These are phyloP conservation scores for Chymomyza amoena DNA, from an alignment of 2,888 invertebrate genomes.

Conservation along the genomic window DNA sequence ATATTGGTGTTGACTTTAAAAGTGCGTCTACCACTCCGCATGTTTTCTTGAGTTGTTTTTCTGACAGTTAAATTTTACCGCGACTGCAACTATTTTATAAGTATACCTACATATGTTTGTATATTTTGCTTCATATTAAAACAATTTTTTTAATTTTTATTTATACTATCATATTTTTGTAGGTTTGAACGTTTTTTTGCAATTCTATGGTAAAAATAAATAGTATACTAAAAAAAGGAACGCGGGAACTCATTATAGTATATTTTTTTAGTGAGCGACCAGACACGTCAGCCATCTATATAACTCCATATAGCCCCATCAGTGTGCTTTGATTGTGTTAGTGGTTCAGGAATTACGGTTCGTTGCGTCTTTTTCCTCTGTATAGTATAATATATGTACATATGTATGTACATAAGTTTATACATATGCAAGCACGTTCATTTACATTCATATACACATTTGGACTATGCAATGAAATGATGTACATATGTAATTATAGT, in stretches of 20 bases:
- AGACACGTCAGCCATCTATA: constrained; percentile 5
- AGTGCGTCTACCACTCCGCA: constrained; percentile 24
- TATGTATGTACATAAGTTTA: neutral
- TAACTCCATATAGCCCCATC: constrained; percentile 40
- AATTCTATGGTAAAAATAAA: too few relatives aligned
- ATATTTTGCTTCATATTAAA: neutral
- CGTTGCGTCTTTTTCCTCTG: constrained; percentile 46
- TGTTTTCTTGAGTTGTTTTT: constrained; percentile 16
- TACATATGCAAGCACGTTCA: neutral
- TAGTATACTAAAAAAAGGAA: neutral
- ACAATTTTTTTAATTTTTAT: too few relatives aligned
- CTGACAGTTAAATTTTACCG: constrained; percentile 6
- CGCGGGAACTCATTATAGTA: neutral
- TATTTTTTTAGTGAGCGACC: neutral
- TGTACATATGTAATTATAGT: too few relatives aligned
- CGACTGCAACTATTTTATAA: constrained; percentile 25
- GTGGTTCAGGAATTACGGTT: constrained; percentile 53
- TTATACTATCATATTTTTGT: too few relatives aligned
- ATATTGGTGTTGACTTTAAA: constrained; percentile 17
- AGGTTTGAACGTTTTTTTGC: too few relatives aligned
- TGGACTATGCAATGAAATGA: neutral
- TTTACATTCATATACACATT: neutral
- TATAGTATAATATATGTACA: neutral
- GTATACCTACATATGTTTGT: neutral
- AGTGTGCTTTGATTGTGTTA: constrained; percentile 36